phyloP scores from a whole-genome alignment of 1,140 invertebrate species.

The Halyomorpha halys region DNA sequence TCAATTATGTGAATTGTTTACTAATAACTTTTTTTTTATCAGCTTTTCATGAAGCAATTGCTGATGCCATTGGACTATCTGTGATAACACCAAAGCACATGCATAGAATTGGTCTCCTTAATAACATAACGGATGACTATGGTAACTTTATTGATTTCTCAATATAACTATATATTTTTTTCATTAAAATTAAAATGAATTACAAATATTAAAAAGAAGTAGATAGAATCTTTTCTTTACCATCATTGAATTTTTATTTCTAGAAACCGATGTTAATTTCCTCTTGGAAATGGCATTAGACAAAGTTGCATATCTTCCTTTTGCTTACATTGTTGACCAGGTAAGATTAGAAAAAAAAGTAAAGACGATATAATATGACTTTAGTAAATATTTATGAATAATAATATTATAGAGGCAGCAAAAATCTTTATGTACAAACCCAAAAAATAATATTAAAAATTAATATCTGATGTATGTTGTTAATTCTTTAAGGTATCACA shows the following conservation, averaged over 20 bases:
- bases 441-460: too few relatives aligned
- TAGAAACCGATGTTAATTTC: slow-evolving; percentile 64
- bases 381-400: too few relatives aligned
- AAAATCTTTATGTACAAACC: too few relatives aligned
- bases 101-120: slow-evolving; percentile 56
- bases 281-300: slow-evolving; percentile 68
- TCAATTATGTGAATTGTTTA: neutral
- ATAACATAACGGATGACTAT: slow-evolving; percentile 53
- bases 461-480: too few relatives aligned
- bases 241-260: slow-evolving; percentile 22
- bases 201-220: too few relatives aligned
- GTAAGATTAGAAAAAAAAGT: slow-evolving; percentile 35
- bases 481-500: too few relatives aligned
- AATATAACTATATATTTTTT: too few relatives aligned
- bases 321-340: slow-evolving; percentile 63
- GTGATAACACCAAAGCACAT: slow-evolving; percentile 64
- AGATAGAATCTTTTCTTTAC: neutral
- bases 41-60: slow-evolving; percentile 81
- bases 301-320: slow-evolving; percentile 70
- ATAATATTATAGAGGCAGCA: too few relatives aligned
- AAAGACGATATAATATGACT: too few relatives aligned
- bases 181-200: too few relatives aligned
- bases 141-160: slow-evolving; percentile 29
- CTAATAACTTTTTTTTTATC: slow-evolving; percentile 23
- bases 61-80: slow-evolving; percentile 72